A percentile compares a stretch with the other conserved stretches of the same genome.
phyloP scores from a whole-genome alignment of 2,888 invertebrate species.

The Rhynchonema sp. region DNA sequence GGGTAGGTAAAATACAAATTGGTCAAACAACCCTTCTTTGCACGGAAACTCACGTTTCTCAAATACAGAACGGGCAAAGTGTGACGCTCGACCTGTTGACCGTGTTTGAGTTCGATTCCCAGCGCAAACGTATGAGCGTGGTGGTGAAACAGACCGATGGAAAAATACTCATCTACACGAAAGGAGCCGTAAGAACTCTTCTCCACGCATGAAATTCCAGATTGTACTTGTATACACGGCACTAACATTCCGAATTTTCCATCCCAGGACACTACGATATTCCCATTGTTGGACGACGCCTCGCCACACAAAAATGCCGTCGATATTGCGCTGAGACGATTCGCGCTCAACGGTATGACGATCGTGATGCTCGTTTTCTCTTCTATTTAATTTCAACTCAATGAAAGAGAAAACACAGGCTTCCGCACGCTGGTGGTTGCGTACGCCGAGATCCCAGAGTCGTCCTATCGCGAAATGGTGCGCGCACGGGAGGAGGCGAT shows the following conservation, averaged over 20 bases:
- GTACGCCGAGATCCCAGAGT: slow-evolving; percentile 54
- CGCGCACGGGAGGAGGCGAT: too few relatives aligned
- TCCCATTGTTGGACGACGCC: slow-evolving; percentile 37
- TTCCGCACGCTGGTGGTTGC: slow-evolving; percentile 85
- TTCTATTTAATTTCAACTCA: too few relatives aligned
- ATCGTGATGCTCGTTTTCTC: too few relatives aligned
- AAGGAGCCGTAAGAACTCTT: slow-evolving; percentile 53
- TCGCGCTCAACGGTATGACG: slow-evolving; percentile 49
- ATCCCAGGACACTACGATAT: slow-evolving; percentile 47
- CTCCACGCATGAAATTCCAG: too few relatives aligned
- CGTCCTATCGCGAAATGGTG: too few relatives aligned
- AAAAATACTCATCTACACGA: slow-evolving; percentile 40
- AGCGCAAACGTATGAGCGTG: slow-evolving; percentile 88
- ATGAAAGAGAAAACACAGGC: too few relatives aligned
- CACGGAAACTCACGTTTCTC: background rate
- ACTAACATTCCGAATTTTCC: background rate
- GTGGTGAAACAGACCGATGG: slow-evolving; percentile 62
- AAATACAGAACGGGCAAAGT: slow-evolving; percentile 40
- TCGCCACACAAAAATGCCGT: slow-evolving; percentile 24
- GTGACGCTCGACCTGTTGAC: slow-evolving; percentile 60
- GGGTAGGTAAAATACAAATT: too few relatives aligned
- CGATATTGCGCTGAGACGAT: slow-evolving; percentile 61
- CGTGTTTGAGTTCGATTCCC: slow-evolving; percentile 72
- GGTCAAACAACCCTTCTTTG: slow-evolving; percentile 34
- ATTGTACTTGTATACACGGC: too few relatives aligned